These are phyloP conservation scores for Pseudachorutes palmiensis DNA, from an alignment of 1,140 invertebrate species.

Conservation along the genomic window DNA sequence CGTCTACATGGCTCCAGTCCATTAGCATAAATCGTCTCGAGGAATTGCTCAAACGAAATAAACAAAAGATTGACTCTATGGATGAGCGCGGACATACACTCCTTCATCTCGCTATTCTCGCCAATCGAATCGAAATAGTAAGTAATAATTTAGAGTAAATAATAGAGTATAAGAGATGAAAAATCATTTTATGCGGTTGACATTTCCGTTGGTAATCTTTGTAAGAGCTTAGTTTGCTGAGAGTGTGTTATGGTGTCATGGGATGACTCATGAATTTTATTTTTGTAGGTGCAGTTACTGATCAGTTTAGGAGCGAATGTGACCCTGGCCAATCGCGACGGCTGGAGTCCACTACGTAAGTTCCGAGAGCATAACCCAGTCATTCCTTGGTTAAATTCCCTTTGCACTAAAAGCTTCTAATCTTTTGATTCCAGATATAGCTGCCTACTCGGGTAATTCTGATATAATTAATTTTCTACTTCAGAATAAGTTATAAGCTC, in stretches of 20 bases:
- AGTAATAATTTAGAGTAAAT: background rate
- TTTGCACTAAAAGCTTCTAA: background rate
- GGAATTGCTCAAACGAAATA: background rate
- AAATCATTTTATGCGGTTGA: too few relatives aligned
- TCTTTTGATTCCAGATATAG: conserved; percentile 1
- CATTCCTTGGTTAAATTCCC: background rate
- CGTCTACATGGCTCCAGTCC: background rate
- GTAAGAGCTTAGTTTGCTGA: too few relatives aligned
- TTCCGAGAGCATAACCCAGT: too few relatives aligned
- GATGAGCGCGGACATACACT: background rate
- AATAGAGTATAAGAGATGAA: too few relatives aligned
- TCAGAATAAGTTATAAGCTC: background rate
- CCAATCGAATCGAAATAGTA: background rate
- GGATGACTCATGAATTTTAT: too few relatives aligned
- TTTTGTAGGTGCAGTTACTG: background rate
- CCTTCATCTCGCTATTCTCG: background rate
- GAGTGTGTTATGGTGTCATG: too few relatives aligned
- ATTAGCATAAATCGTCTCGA: background rate
- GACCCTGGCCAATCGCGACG: background rate
- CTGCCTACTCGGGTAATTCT: conserved; percentile 8
- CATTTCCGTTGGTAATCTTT: too few relatives aligned
- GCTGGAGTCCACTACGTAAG: background rate
- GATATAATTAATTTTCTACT: conserved; percentile 9
- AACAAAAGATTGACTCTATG: background rate
- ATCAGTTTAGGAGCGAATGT: background rate